Percentiles rank a stretch among this genome's conserved stretches.
phyloP scores from a whole-genome alignment of 2,113 vertebrate species.

The Oreotrochilus melanogaster region DNA sequence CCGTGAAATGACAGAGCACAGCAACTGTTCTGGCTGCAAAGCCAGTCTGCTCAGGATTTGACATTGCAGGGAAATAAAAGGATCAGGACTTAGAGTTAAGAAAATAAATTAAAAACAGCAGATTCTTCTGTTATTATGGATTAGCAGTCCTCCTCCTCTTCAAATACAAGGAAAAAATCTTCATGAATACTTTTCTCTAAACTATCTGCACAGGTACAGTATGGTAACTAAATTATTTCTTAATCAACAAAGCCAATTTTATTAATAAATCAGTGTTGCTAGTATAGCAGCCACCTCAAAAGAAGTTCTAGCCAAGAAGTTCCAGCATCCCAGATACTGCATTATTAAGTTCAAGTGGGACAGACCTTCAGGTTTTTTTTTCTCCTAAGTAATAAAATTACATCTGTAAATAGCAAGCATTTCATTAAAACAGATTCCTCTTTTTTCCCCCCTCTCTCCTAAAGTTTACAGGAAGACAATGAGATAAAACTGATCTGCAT shows the following conservation, averaged over 20 bases:
- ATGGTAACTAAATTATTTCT: background rate
- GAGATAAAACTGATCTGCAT: background rate
- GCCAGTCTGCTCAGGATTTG: background rate
- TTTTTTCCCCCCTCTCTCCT: background rate
- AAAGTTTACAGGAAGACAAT: background rate
- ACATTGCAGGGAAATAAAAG: background rate
- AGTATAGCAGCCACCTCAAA: background rate
- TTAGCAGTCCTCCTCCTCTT: background rate
- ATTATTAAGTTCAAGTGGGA: background rate
- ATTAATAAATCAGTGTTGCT: background rate
- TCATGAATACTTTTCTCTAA: background rate
- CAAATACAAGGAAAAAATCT: background rate
- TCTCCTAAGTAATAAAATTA: background rate
- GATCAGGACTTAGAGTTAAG: background rate
- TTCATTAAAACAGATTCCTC: background rate
- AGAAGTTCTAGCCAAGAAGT: background rate
- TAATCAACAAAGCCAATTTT: background rate
- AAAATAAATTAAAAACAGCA: background rate
- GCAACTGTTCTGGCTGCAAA: slow-evolving; percentile 1
- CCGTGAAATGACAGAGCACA: background rate
- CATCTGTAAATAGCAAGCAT: background rate
- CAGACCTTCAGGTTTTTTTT: background rate
- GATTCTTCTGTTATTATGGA: background rate
- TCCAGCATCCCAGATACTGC: background rate
- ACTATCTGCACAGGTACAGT: background rate